Evolutionary conservation across 2,113 vertebrate genomes (phyloP), one percentile per base, ranked within the genome.

Genomic region (Gadus macrocephalus): DNA sequence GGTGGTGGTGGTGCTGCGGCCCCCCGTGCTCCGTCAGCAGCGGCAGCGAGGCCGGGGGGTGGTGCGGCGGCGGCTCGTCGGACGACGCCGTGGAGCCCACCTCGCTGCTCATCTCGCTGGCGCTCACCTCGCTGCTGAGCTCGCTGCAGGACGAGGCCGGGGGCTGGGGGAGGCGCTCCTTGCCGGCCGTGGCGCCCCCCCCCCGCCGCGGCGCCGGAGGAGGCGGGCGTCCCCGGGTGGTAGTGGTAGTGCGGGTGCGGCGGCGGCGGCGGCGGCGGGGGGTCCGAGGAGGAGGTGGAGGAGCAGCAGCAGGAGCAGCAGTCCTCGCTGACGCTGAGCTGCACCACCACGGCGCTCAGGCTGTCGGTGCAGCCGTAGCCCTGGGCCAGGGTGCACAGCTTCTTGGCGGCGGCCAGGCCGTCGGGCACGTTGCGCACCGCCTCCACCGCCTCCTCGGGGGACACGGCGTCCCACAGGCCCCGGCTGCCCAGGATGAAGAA

Each of bases 91-190:
- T 99, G 71, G 97, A 99, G 1, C 97, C 97, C 80, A 98, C 97
- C 90, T 99, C 97, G 0, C 97, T 98, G 91, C 97, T 99, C 96
- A 99, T 98, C 85, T 99, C 97, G 59, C 96, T 98, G 0, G 96
- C 97, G 87, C 97, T 99, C 81, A 98, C 95, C 89, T 99, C 97
- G 0, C 96, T 98, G 92, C 96, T 99, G 79, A 98, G 95, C 84
- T 99, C 97, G 0, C 96, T 98, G 91, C 96, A 97, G 0, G 95
- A 98, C 0, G 95, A 97, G 0, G 4, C 95, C 0, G 87, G 85
- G 9, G 20, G 42, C 91, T 77, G 91, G 90, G 81, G 92, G 87
- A 68, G 92, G 80, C 88, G 92, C 85, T 3, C 93, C 67, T 89
- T 95, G 76, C 93, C 92, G 53, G 77, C 76, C 14, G 87, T 82